Evolutionary conservation across 2,888 invertebrate species (phyloP), one percentile per base, ranked within the genome.

Genomic region (Oscheius myriophilus): DNA sequence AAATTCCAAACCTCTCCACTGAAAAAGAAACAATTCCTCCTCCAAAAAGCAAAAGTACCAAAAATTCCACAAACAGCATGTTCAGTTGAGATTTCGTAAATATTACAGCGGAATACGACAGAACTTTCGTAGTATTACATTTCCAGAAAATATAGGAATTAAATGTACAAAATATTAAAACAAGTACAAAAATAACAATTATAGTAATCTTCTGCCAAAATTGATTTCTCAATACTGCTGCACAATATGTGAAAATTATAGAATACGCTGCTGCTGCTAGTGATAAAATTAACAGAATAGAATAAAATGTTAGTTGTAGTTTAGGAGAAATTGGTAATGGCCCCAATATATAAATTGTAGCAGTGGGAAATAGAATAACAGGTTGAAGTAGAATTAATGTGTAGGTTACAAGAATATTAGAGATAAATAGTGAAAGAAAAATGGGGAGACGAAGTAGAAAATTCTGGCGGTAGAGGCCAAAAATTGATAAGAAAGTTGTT

Each of bases 371-470:
- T 7, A 61, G 23, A 1, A 61, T 46, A 4, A 61, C 26, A 0
- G 61, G 61, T n/a, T 61, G 61, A 16, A 61, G 49, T 7, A 61
- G 26, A 12, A 61, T 26, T 16, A 49, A 46, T 1, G 61, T 39
- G 33, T 61, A 61, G 16, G 61, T 61, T 0, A 61, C 18, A 14
- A 61, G 33, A 11, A 61, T 12, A 16, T 61, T 61, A 1, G 61
- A 49, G 11, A 61, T n/a, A 14, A 49, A 39, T 49, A 61, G 46
- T 25, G 49, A 26, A n/a, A 61, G 49, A 39, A 61, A 61, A 14
- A 61, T 61, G 25, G 49, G 49, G 2, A 46, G 61, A 12, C 61
- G 61, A 26, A 61, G 61, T 16, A 49, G 61, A n/a, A 61, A 61
- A 26, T 61, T 46, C 21, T 61, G 46, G 25, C 49, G 46, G 33